Base-by-base conservation (phyloP, 2,113 vertebrate species). In the Plecturocebus donacophilus region DNA sequence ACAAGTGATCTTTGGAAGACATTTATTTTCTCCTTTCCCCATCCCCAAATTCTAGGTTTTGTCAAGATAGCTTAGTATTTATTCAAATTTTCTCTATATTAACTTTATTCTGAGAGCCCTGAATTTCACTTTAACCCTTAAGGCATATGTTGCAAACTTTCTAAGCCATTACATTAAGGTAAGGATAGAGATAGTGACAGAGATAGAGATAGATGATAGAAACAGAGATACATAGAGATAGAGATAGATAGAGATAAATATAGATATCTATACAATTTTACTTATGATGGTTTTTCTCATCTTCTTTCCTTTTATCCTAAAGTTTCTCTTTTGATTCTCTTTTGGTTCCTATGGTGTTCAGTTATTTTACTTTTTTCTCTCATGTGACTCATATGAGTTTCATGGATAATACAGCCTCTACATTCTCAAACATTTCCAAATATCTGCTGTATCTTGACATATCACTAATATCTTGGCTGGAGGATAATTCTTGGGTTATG, bases 341-440 rank as follows among this genome's bases (percentile, higher is more conserved):
- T 91, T 85, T 25, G 25, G 42, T 96, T 95, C 42, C 19, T 76
- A 92, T 71, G 77, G 42, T 61, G 9, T 96, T 88, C 47, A 5
- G 2, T 82, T 73, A 42, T 30, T 87, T n/a, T 75, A 79, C 27
- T 68, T 83, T 66, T 81, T 70, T 70, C 23, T 90, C 92, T 95
- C 8, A 19, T 49, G 77, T 79, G 83, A 5, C 21, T 92, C 35
- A 40, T 16, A 12, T 70, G 40, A 76, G 23, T 5, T 47, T 89
- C 23, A 45, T n/a, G 9, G 20, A 58, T 73, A 23, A 92, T 58
- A 52, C 42, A n/a, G 61, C 30, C 25, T 77, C 17, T 70, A 76
- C 77, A 71, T 83, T 77, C 35, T 73, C 76, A 84, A 11, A 40
- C 19, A 54, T 76, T 84, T 64, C 45, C 10, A 86, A 88, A 77